These are phyloP conservation scores for Callospermophilus lateralis DNA, from an alignment of 2,113 vertebrate genomes.

Conservation along the genomic window DNA sequence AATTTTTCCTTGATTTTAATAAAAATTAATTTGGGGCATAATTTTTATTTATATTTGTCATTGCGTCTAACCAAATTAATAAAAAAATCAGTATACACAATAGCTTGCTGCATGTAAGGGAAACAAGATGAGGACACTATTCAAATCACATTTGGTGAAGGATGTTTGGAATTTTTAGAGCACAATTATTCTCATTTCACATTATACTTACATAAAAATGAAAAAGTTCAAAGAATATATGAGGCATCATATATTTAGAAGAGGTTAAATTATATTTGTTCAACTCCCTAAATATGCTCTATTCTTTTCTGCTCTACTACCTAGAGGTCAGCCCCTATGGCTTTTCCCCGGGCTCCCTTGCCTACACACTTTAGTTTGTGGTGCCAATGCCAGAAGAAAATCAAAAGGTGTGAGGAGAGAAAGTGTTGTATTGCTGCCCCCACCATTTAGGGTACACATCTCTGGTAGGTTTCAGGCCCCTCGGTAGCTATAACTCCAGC, in stretches of 20 bases:
- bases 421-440: background rate
- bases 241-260: no score
- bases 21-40: constrained; percentile 13
- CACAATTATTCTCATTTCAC: background rate
- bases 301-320: background rate
- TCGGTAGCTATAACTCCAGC: background rate
- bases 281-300: background rate
- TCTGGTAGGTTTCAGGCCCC: no score
- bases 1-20: constrained; percentile 57
- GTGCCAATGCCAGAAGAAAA: background rate
- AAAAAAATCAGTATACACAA: background rate
- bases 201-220: background rate
- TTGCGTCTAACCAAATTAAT: constrained; percentile 44
- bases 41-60: constrained; percentile 55
- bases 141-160: background rate
- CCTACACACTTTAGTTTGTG: background rate
- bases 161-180: background rate
- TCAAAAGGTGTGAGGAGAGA: background rate
- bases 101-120: background rate
- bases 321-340: background rate
- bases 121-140: background rate
- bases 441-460: background rate
- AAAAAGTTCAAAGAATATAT: background rate
- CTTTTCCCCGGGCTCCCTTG: background rate
- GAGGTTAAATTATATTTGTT: background rate